A percentile compares a stretch with the other conserved stretches of the same genome.
Conservation (phyloP, 2,797 vertebrate species). For the Argya squamiceps region DNA sequence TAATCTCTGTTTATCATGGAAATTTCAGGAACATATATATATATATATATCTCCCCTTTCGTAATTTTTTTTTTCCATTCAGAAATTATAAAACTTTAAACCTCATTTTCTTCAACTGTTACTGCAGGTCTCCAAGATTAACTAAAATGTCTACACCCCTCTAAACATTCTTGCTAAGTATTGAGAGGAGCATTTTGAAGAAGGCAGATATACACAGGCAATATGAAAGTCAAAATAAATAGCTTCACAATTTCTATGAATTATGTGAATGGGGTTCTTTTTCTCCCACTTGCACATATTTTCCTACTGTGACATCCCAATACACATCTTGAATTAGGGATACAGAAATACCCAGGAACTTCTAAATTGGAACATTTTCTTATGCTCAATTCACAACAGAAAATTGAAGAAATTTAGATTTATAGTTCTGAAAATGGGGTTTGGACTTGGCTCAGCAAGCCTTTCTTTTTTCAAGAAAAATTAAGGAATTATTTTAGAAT, state of each 20-base stretch:
- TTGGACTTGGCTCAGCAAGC: background rate
- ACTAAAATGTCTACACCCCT: background rate
- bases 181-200: background rate
- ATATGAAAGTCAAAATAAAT: background rate
- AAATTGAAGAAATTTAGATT: background rate
- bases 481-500: background rate
- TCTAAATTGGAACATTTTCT: background rate
- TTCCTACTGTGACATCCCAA: background rate
- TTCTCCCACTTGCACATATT: background rate
- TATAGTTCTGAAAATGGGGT: background rate
- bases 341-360: background rate
- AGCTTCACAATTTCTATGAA: background rate
- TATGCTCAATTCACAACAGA: background rate
- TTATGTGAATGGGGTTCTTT: accelerated
- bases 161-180: background rate
- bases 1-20: constrained; percentile 47
- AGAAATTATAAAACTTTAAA: background rate
- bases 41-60: background rate
- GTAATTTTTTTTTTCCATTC: constrained; percentile 17
- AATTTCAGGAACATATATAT: constrained; percentile 37
- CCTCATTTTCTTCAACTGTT: background rate
- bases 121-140: background rate
- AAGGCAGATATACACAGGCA: background rate
- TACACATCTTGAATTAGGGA: background rate
- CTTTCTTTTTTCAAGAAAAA: background rate